Base-by-base conservation (phyloP, 53 echinoderm and acorn worm genomes). In the Holothuria leucospilota region DNA sequence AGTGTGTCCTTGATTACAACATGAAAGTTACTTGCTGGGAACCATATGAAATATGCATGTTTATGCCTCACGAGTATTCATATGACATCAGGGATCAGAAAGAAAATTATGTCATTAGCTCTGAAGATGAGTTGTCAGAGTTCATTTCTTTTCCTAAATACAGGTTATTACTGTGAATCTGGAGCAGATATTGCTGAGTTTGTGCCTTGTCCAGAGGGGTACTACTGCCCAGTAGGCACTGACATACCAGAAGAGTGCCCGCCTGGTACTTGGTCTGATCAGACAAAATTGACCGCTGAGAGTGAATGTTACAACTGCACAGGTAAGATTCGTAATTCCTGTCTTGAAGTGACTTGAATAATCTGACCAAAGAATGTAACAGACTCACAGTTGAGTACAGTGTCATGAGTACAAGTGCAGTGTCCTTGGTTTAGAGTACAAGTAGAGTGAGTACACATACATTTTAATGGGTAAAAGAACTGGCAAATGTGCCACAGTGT, bases 221-320 rank as follows among this genome's bases (percentile, higher is more conserved):
- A 84, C 6, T 98, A 92, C 85, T 98, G 99, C 66, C 92, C 89
- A 25, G 38, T 63, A 63, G 99, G 93, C 14, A 93, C 99, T 39
- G 90, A 91, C 70, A 82, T 95, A 81, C 99, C 99, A 40, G 90
- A 90, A 51, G 90, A 92, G 14, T 98, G 99, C 69, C 86, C 90
- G 8, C 95, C 95, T 18, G 99, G 99, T 16, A 91, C 92, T 39
- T 98, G 93, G 95, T 93, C 93, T 5, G 93, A 92, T 70, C 84
- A 92, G n/a, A 71, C 78, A 27, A 65, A 75, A 9, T 90, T 95
- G 23, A 92, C 93, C 41, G 77, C 92, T 16, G 86, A 93, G 82
- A 59, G 63, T 27, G 95, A 98, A 82, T 98, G 99, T 92, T 96
- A 90, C 67, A 93, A 93, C 77, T 98, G 99, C 82, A 95, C 98